These are phyloP conservation scores for Chrysolina haemoptera DNA, from an alignment of 2,888 invertebrate species.

Conservation along the genomic window DNA sequence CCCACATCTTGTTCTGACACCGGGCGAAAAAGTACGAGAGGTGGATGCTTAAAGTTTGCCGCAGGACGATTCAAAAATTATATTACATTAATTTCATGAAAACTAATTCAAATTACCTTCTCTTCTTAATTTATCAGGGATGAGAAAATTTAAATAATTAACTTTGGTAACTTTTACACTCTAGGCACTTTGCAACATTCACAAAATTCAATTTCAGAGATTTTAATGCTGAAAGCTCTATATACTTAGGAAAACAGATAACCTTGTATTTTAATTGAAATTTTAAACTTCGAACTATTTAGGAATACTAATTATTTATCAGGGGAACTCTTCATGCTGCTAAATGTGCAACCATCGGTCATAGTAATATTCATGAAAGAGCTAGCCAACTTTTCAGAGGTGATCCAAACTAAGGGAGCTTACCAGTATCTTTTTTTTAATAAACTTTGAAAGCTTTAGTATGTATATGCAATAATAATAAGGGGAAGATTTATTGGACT, in stretches of 20 bases:
- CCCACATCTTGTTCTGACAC: conserved; percentile 62
- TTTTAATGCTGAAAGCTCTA: conserved; percentile 31
- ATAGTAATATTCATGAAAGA: too few relatives aligned
- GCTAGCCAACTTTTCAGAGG: too few relatives aligned
- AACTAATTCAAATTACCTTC: conserved; percentile 53
- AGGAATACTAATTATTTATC: conserved; percentile 32
- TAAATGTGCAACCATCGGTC: too few relatives aligned
- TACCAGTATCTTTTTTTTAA: too few relatives aligned
- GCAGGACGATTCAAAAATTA: conserved; percentile 58
- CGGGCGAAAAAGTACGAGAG: conserved; percentile 57
- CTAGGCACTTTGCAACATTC: conserved; percentile 45
- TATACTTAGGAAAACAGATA: conserved; percentile 44
- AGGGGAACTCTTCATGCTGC: not conserved
- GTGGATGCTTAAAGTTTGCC: conserved; percentile 43
- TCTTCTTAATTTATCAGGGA: conserved; percentile 50
- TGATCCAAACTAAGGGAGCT: too few relatives aligned
- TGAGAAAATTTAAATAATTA: conserved; percentile 52
- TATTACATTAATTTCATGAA: conserved; percentile 58
- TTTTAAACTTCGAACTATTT: conserved; percentile 48
- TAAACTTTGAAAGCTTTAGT: too few relatives aligned
- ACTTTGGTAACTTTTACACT: conserved; percentile 50
- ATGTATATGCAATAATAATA: too few relatives aligned
- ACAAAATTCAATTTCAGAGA: conserved; percentile 45
- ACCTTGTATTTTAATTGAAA: conserved; percentile 48
- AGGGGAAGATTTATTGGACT: too few relatives aligned